Conservation (phyloP, 1,140 invertebrate genomes). For the Drosophila kurseongensis region DNA sequence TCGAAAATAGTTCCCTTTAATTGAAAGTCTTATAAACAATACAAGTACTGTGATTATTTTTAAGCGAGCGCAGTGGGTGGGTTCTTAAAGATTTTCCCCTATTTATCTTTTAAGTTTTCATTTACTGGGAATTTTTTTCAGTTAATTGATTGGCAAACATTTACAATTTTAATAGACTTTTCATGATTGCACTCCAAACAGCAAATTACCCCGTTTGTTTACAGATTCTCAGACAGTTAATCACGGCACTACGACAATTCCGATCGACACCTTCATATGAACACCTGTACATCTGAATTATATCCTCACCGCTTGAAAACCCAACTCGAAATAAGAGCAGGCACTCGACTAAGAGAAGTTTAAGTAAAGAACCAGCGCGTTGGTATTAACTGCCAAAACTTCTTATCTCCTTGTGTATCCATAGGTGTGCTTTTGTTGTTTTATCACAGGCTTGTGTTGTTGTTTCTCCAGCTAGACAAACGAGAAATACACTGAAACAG, state of each 20-base stretch:
- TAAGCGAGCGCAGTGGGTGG: not conserved
- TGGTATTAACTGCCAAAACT: constrained; percentile 11
- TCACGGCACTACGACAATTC: constrained; percentile 27
- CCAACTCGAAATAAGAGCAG: constrained; percentile 29
- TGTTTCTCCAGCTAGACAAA: constrained; percentile 9
- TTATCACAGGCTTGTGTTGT: constrained; percentile 20
- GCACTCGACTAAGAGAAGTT: not conserved
- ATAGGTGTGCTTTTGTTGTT: constrained; percentile 15
- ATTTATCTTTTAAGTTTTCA: not conserved
- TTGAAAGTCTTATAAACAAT: not conserved
- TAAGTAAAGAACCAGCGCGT: constrained; percentile 1
- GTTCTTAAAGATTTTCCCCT: not conserved
- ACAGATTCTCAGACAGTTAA: constrained; percentile 44
- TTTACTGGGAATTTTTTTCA: not conserved
- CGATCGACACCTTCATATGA: constrained; percentile 30
- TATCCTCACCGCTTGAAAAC: constrained; percentile 30
- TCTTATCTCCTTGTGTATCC: constrained; percentile 4
- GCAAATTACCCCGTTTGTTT: constrained; percentile 32
- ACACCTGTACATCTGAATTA: not conserved
- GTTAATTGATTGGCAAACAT: constrained; percentile 30
- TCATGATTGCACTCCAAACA: constrained; percentile 22
- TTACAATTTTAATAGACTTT: constrained; percentile 24
- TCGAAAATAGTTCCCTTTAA: not conserved
- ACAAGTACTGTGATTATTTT: not conserved
- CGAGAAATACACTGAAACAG: not conserved